A percentile compares a stretch with the other conserved stretches of the same genome.
Conservation (phyloP, 2,797 vertebrate genomes). For the Schizopygopsis malacanthus region DNA sequence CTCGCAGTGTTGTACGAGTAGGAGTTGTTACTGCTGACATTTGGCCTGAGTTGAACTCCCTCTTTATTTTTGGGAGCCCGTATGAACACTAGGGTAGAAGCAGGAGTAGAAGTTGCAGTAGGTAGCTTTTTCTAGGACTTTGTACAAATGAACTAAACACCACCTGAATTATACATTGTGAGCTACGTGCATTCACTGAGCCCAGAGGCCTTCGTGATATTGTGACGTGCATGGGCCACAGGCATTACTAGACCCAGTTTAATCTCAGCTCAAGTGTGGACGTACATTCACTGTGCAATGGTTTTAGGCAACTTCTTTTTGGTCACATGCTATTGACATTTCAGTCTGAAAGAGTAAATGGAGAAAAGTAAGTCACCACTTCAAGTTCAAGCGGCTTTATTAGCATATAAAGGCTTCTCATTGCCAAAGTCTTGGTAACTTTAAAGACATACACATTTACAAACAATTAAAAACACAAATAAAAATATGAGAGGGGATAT, state of each 20-base stretch:
- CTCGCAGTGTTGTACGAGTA: not conserved
- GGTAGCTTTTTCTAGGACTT: not conserved
- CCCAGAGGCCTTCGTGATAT: not conserved
- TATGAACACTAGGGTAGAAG: not conserved
- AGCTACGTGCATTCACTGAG: not conserved
- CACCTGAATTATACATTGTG: slow-evolving; percentile 6
- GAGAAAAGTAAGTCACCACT: not conserved
- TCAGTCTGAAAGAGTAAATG: not conserved
- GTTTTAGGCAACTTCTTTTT: not conserved
- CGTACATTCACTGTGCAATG: not conserved
- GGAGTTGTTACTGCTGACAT: slow-evolving; percentile 1
- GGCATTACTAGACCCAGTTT: not conserved
- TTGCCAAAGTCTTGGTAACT: not conserved
- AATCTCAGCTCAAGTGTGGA: slow-evolving; percentile 16
- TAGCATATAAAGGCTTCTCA: too few relatives aligned
- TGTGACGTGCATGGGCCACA: not conserved
- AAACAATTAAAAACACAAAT: not conserved
- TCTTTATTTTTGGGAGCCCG: not conserved
- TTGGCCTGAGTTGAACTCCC: not conserved
- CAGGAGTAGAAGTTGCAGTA: not conserved
- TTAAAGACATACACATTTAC: not conserved
- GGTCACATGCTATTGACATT: not conserved
- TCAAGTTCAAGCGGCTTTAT: not conserved
- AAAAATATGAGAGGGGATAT: not conserved
- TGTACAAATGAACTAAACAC: not conserved